These are phyloP conservation scores for Idris sp. DNA, from an alignment of 1,140 invertebrate species.

Conservation along the genomic window DNA sequence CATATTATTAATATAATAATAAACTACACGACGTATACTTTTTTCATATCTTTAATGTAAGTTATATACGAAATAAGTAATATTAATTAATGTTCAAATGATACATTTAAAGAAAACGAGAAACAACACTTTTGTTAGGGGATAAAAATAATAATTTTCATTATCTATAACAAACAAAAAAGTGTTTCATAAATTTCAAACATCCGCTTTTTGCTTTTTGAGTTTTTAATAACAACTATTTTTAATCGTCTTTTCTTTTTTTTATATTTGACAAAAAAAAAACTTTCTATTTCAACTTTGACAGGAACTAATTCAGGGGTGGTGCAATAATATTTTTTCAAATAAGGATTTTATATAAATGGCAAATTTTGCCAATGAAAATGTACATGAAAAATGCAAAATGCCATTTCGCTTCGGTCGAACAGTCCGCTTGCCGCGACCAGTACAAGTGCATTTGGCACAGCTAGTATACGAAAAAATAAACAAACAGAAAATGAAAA, in stretches of 20 bases:
- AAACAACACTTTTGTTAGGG: conserved; percentile 19
- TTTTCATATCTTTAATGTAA: conserved; percentile 48
- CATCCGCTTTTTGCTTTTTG: too few species aligned
- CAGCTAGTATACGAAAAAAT: conserved; percentile 78
- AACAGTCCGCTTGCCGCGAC: conserved; percentile 71
- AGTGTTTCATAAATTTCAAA: too few species aligned
- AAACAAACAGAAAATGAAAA: conserved; percentile 42
- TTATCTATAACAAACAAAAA: too few species aligned
- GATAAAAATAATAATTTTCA: too few species aligned
- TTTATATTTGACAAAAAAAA: too few species aligned
- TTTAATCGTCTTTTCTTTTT: too few species aligned
- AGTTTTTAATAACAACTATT: too few species aligned
- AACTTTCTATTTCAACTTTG: conserved; percentile 25
- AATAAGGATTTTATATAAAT: conserved; percentile 36
- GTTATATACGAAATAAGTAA: conserved; percentile 25
- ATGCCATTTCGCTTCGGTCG: conserved; percentile 64
- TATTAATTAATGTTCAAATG: conserved; percentile 6
- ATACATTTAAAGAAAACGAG: too few species aligned
- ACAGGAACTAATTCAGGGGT: conserved; percentile 15
- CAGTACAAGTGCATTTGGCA: conserved; percentile 79
- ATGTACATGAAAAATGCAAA: conserved; percentile 30
- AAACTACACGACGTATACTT: conserved; percentile 20
- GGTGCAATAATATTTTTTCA: conserved; percentile 57
- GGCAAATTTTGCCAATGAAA: conserved; percentile 17
- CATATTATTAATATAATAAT: conserved; percentile 40